Base-by-base conservation (phyloP, 2,113 vertebrate genomes). In the Passer domesticus region DNA sequence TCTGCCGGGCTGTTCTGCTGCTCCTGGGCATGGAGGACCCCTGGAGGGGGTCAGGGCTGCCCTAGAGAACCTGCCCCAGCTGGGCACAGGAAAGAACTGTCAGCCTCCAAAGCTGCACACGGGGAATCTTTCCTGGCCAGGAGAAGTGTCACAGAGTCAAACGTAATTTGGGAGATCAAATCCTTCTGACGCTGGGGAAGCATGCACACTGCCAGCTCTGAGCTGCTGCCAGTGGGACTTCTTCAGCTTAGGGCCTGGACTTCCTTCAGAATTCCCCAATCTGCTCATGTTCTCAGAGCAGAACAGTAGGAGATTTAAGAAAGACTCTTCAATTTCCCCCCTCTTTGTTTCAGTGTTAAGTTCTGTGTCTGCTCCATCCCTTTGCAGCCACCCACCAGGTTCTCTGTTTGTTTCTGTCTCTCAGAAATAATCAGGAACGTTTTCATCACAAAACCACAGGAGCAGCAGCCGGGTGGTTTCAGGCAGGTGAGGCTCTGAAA, bases 401-500 rank as follows among this genome's bases (percentile, higher is more conserved):
- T 81, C 56, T 15, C 39, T 58, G 63, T 35, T 93, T 69, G 22
- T 49, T 85, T 93, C 75, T 49, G n/a, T 49, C 39, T 89, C 89
- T 87, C 21, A 13, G 13, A 91, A 84, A 43, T 18, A 81, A 76
- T 13, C 78, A 27, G 84, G 91, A 76, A 53, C 10, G 1, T 60
- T 59, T 52, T 70, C 39, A n/a, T 60, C 12, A 3, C 28, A 14
- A 87, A 89, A 27, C 63, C 87, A 13, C 63, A 35, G 66, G 19
- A 63, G 70, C 83, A 75, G 81, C 62, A 64, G 66, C 76, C 1
- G 7, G 33, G 76, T 83, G 59, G 44, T 84, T 76, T 62, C 58
- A 27, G 84, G 37, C 87, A 89, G 89, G 69, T 89, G 83, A 93
- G 62, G 74, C 55, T 89, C 74, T 66, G 58, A 89, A 53, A 27